Percentiles rank a stretch among this genome's conserved stretches.
These are phyloP conservation scores for Thrips palmi DNA, from an alignment of 1,140 invertebrate species.

Conservation along the genomic window DNA sequence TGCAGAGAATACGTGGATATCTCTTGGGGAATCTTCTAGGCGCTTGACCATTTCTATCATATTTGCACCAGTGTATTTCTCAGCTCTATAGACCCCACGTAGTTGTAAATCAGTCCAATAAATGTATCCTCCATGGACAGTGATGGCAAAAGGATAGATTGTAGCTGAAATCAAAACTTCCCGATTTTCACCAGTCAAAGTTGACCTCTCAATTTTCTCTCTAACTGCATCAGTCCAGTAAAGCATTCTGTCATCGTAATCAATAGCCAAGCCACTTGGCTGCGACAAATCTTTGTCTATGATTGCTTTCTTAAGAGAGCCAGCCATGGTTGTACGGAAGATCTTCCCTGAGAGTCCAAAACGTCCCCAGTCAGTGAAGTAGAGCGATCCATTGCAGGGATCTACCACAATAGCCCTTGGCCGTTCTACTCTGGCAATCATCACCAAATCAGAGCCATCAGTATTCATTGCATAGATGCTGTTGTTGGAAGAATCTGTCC, in stretches of 20 bases:
- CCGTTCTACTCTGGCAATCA: slow-evolving; percentile 81
- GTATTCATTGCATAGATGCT: slow-evolving; percentile 91
- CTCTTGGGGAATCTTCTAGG: slow-evolving; percentile 74
- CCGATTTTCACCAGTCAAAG: slow-evolving; percentile 60
- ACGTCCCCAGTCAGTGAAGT: slow-evolving; percentile 85
- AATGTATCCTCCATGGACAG: slow-evolving; percentile 78
- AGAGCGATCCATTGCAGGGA: slow-evolving; percentile 86
- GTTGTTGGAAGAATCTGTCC: slow-evolving; percentile 88
- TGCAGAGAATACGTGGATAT: slow-evolving; percentile 74
- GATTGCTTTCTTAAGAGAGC: slow-evolving; percentile 76
- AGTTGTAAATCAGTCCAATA: slow-evolving; percentile 96
- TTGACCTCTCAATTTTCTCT: slow-evolving; percentile 91
- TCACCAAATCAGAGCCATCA: slow-evolving; percentile 72
- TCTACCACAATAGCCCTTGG: slow-evolving; percentile 91
- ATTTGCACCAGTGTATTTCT: slow-evolving; percentile 91
- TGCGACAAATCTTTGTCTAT: slow-evolving; percentile 82
- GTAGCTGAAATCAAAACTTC: slow-evolving; percentile 67
- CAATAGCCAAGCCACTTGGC: slow-evolving; percentile 88
- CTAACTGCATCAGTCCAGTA: slow-evolving; percentile 97
- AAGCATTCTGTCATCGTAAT: slow-evolving; percentile 85
- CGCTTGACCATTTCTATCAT: slow-evolving; percentile 87
- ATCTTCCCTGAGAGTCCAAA: slow-evolving; percentile 89
- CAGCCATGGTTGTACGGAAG: slow-evolving; percentile 90
- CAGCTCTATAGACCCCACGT: slow-evolving; percentile 83
- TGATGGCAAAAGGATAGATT: slow-evolving; percentile 92